These are phyloP conservation scores for Pocillopora damicornis DNA, from an alignment of 64 coral and sea anemone species.

Conservation along the genomic window DNA sequence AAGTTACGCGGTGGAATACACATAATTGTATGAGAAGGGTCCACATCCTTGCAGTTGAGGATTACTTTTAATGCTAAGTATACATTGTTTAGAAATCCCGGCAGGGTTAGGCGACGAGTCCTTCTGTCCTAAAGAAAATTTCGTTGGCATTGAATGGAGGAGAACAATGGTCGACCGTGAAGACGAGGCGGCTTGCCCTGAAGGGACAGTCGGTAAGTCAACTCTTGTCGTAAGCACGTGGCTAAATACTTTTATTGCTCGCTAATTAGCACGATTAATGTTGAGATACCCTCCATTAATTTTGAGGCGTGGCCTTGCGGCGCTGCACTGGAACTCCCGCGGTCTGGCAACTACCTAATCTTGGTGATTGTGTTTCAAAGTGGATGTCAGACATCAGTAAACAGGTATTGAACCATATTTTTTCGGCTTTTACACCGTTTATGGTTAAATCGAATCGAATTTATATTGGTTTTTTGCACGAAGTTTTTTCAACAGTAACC, in stretches of 20 bases:
- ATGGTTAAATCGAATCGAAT: too few species aligned
- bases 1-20: too few species aligned
- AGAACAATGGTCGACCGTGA: slow-evolving; percentile 6
- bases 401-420: neutral
- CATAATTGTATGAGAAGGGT: too few species aligned
- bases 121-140: slow-evolving; percentile 8
- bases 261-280: neutral
- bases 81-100: neutral
- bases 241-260: neutral
- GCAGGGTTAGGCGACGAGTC: slow-evolving; percentile 1
- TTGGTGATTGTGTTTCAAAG: slow-evolving; percentile 54
- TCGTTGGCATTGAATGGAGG: slow-evolving; percentile 37
- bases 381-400: slow-evolving; percentile 47
- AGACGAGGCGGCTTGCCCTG: neutral
- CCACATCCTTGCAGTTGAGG: too few species aligned
- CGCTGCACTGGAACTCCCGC: slow-evolving; percentile 24
- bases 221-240: neutral
- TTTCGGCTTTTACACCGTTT: neutral
- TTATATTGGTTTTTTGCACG: too few species aligned
- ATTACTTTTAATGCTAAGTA: too few species aligned
- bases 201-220: slow-evolving; percentile 28
- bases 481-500: too few species aligned
- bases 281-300: neutral
- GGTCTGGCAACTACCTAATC: slow-evolving; percentile 38
- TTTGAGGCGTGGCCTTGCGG: slow-evolving; percentile 32